Evolutionary conservation across 1,140 invertebrate species (phyloP), one percentile per base, ranked within the genome.

Genomic region (Apis mellifera): DNA sequence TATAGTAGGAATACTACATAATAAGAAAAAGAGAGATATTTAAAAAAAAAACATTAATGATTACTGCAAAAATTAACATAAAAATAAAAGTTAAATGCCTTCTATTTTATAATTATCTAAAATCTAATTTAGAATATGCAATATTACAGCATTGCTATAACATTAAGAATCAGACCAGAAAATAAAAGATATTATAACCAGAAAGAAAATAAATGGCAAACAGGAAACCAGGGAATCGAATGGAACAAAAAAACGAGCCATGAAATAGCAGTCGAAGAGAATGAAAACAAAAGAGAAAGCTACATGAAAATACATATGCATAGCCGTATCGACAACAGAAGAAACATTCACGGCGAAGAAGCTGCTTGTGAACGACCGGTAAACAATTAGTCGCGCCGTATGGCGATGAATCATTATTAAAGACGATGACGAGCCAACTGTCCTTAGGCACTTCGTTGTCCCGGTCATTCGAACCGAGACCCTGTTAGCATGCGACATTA

Each of bases 351-450:
- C 75, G 75, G 70, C 62, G 68, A 73, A 66, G 77, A 73, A 54
- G 69, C 72, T 80, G 86, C 55, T 84, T 85, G 79, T 85, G 62
- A 82, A 83, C 86, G 83, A 80, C 83, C 74, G 87, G 87, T 88
- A 89, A 89, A 89, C 87, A 89, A 89, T 89, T 89, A 89, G 86
- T 87, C 87, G 87, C 83, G 84, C 86, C 86, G 86, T 86, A 88
- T 88, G 86, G 86, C 86, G 86, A 81, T 89, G 86, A 89, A 89
- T 89, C 87, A 86, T 88, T 88, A 87, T 89, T 88, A 88, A 88
- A 88, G 78, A 89, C 77, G 84, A 86, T 85, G 87, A 88, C 86
- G 82, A 82, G 75, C 68, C 75, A 71, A 82, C 82, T 81, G 87
- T 86, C 82, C 74, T 80, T 79, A 73, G 54, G 54, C 78, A 48